Base-by-base conservation (phyloP, 1,140 invertebrate species). In the Theocolax elegans region DNA sequence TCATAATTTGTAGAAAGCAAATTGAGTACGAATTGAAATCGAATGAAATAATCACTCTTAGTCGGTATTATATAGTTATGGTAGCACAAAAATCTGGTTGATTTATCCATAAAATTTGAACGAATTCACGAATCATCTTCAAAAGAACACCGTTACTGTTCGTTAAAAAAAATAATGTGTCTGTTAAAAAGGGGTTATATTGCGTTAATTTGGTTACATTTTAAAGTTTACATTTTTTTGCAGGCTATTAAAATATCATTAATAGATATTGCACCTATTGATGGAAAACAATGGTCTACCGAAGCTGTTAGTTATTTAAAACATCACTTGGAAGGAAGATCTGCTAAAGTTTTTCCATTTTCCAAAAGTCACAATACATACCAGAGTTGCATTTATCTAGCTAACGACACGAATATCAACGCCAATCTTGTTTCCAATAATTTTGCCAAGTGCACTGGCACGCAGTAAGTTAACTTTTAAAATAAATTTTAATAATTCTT, bases 211-310 rank as follows among this genome's bases (percentile, higher is more conserved):
- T n/a, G n/a, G n/a, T n/a, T n/a, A n/a, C n/a, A n/a, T n/a, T n/a
- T n/a, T n/a, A n/a, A n/a, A n/a, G n/a, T n/a, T n/a, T n/a, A n/a
- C n/a, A n/a, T n/a, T n/a, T n/a, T n/a, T n/a, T n/a, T n/a, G n/a
- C n/a, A 87, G 85, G 85, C 83, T 2, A 80, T 85, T 21, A 80
- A 75, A 63, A 67, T 86, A 27, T 63, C 74, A 0, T 56, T 87
- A 7, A 76, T 53, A 67, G 79, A 84, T 19, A 62, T 87, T 1
- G 56, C 42, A 49, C 74, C 78, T 3, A 27, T 71, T 0, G 48
- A 75, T 6, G 53, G 58, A 15, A 38, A 67, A 0, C 27, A 74
- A 6, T 86, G 81, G 83, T 64, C 31, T 21, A 2, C 7, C 6
- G 72, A 73, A n/a, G 25, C 68, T 0, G 74, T 15, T 0, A 9